phyloP scores from a whole-genome alignment of 1,140 invertebrate species.

The Drosophila leontia region DNA sequence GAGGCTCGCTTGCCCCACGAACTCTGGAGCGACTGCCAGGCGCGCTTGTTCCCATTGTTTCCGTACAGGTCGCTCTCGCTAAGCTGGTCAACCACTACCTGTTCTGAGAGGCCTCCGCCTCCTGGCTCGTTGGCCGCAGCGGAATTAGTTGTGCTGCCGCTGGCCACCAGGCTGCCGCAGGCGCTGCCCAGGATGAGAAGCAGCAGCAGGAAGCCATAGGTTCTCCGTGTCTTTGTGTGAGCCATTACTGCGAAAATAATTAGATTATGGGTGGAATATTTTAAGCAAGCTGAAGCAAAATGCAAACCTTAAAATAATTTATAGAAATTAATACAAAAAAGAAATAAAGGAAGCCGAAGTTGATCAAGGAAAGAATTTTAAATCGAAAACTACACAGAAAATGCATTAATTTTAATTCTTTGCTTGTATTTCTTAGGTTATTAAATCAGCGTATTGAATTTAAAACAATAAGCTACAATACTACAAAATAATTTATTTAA shows the following conservation, averaged over 20 bases:
- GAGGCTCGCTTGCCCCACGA: constrained; percentile 87
- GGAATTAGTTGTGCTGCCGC: constrained; percentile 11
- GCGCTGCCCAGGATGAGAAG: constrained; percentile 51
- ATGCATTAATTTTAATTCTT: no score
- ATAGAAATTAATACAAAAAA: background rate
- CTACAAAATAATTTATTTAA: no score
- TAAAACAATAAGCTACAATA: no score
- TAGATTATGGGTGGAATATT: background rate
- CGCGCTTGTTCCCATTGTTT: constrained; percentile 86
- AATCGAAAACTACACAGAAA: no score
- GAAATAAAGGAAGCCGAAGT: no score
- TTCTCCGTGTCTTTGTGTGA: constrained; percentile 24
- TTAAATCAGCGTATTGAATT: no score
- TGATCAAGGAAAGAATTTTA: no score
- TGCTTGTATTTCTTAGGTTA: no score
- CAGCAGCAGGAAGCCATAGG: constrained; percentile 35
- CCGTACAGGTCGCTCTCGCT: constrained; percentile 60
- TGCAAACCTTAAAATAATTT: background rate
- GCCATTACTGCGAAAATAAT: constrained; percentile 47
- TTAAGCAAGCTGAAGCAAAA: background rate
- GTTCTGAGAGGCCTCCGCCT: constrained; percentile 60
- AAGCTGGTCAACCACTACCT: constrained; percentile 67
- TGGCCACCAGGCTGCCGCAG: constrained; percentile 33
- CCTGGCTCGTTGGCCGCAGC: constrained; percentile 45
- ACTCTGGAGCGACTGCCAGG: constrained; percentile 87